Conservation (phyloP, 1,140 invertebrate genomes). For the Aphis gossypii region DNA sequence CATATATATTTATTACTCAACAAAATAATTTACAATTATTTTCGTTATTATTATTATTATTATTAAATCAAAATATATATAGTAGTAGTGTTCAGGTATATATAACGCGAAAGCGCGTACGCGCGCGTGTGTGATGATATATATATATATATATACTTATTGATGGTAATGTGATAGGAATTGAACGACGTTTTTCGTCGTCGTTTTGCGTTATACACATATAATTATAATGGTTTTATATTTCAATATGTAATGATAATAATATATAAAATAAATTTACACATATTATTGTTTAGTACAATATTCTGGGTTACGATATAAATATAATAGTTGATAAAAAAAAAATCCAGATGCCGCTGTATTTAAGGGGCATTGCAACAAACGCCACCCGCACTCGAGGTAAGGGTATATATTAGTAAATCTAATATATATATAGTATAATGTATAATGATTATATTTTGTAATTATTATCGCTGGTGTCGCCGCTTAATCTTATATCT, state of each 20-base stretch:
- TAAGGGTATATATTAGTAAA: constrained; percentile 53
- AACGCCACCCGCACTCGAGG: constrained; percentile 37
- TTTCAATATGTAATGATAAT: neutral
- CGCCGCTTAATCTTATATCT: constrained; percentile 2
- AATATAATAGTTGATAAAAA: neutral
- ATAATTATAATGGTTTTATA: neutral
- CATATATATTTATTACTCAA: neutral
- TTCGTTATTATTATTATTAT: constrained; percentile 55
- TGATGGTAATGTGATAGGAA: constrained; percentile 14
- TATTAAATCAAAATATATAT: constrained; percentile 38
- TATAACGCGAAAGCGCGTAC: neutral
- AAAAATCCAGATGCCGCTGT: constrained; percentile 34
- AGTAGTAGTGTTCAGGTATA: constrained; percentile 45
- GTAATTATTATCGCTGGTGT: constrained; percentile 21
- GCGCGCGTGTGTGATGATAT: constrained; percentile 45
- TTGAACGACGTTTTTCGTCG: neutral
- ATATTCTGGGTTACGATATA: neutral
- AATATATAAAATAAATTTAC: constrained; percentile 25
- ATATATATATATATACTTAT: neutral
- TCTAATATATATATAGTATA: neutral
- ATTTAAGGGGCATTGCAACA: constrained; percentile 22
- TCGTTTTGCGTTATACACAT: constrained; percentile 9
- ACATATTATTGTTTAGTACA: neutral
- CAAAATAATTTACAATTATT: constrained; percentile 17
- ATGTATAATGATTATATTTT: constrained; percentile 9